A percentile compares a stretch with the other conserved stretches of the same genome.
phyloP scores from a whole-genome alignment of 2,113 vertebrate species.

The Mobula hypostoma region DNA sequence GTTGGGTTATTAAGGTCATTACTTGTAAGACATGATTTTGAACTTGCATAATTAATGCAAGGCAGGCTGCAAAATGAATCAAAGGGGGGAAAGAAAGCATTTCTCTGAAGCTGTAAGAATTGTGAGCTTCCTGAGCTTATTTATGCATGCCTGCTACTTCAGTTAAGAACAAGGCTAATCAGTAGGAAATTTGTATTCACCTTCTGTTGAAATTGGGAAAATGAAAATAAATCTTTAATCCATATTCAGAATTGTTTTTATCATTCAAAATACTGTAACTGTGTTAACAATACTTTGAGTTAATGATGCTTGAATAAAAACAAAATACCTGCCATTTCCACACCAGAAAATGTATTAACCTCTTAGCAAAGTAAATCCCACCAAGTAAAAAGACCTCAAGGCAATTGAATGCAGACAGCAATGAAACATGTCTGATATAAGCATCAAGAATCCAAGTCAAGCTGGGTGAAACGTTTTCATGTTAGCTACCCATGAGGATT shows the following conservation, averaged over 20 bases:
- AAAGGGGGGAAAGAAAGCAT: slow-evolving; percentile 63
- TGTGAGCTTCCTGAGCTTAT: slow-evolving; percentile 66
- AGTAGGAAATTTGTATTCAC: slow-evolving; percentile 72
- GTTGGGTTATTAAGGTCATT: slow-evolving; percentile 62
- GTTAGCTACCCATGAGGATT: neutral
- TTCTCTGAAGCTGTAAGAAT: slow-evolving; percentile 61
- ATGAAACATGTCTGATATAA: neutral
- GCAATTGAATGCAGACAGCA: neutral
- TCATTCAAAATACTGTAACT: neutral
- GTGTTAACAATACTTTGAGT: neutral
- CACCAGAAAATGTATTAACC: neutral
- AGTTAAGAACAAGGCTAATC: slow-evolving; percentile 68
- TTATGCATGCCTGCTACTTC: slow-evolving; percentile 71
- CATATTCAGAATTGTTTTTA: slow-evolving; percentile 18
- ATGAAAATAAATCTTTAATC: slow-evolving; percentile 61
- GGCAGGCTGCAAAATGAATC: slow-evolving; percentile 70
- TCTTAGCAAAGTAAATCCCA: neutral
- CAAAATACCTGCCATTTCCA: neutral
- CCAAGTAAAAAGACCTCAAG: neutral
- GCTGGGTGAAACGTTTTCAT: neutral
- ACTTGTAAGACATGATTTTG: slow-evolving; percentile 53
- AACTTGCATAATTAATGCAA: slow-evolving; percentile 67
- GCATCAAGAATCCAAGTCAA: neutral
- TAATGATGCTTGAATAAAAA: neutral
- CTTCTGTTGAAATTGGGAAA: slow-evolving; percentile 71